A percentile compares a stretch with the other conserved stretches of the same genome.
phyloP scores from a whole-genome alignment of 2,113 vertebrate genomes.

The Gadus chalcogrammus region DNA sequence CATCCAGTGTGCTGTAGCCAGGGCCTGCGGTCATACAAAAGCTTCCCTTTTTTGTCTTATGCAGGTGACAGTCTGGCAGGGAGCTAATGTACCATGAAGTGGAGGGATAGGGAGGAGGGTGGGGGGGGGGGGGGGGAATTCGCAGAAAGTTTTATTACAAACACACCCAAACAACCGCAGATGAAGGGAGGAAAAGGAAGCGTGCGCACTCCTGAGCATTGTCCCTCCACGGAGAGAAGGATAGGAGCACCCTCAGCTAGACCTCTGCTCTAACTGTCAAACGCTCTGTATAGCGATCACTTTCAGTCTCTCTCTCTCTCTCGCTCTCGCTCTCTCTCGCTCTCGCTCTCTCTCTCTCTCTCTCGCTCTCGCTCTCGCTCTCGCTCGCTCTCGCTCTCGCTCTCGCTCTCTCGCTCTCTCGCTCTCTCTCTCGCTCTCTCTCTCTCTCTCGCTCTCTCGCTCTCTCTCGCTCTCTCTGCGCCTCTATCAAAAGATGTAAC shows the following conservation, averaged over 20 bases:
- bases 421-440: too few species aligned
- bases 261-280: too few species aligned
- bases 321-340: background rate
- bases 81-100: constrained; percentile 74
- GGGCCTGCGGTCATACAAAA: constrained; percentile 41
- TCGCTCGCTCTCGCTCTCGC: background rate
- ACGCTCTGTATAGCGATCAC: too few species aligned
- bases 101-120: constrained; percentile 48
- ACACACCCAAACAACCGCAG: constrained; percentile 66
- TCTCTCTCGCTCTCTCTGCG: background rate
- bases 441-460: too few species aligned
- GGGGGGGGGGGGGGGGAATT: too few species aligned
- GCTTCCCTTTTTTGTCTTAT: constrained; percentile 42
- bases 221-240: too few species aligned
- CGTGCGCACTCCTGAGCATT: constrained; percentile 49
- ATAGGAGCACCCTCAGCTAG: too few species aligned
- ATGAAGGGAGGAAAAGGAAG: constrained; percentile 38
- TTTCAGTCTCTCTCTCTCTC: background rate
- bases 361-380: background rate
- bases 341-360: background rate
- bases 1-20: constrained; percentile 45
- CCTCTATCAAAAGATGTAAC: constrained; percentile 68
- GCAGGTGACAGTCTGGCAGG: constrained; percentile 52
- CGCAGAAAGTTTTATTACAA: constrained; percentile 66
- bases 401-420: too few species aligned